Evolutionary conservation across 2,113 vertebrate genomes (phyloP).

Genomic region (Onychostoma macrolepis): DNA sequence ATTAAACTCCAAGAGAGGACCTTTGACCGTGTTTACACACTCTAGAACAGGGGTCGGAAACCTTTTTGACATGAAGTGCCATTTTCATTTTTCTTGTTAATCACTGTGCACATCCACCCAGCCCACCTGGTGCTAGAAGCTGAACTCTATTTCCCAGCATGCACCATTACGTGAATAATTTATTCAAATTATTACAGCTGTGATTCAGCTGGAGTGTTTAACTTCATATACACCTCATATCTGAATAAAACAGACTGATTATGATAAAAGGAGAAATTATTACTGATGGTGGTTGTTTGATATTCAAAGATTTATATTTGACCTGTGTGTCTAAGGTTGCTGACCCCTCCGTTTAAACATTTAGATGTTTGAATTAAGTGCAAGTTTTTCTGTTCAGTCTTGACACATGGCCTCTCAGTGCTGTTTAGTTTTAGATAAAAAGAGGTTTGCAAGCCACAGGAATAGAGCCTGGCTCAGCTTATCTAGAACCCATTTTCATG

Average conservation of each 20-base stretch:
- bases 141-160: constrained; percentile 1
- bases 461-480: neutral
- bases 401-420: neutral
- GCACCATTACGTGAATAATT: neutral
- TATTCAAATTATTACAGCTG: neutral
- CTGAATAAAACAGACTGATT: neutral
- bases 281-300: neutral
- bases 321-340: neutral
- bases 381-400: neutral
- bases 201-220: neutral
- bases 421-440: neutral
- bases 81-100: neutral
- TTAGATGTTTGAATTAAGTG: neutral
- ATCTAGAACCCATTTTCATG: neutral
- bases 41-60: neutral
- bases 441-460: neutral
- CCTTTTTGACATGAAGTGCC: neutral
- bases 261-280: neutral
- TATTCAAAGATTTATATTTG: neutral
- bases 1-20: constrained; percentile 6
- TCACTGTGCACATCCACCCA: constrained; percentile 16
- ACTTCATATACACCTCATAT: neutral
- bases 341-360: neutral
- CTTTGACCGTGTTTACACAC: constrained; percentile 18
- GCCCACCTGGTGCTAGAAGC: neutral